These are phyloP conservation scores for Drosophila limbata DNA, from an alignment of 2,888 invertebrate species.

Conservation along the genomic window DNA sequence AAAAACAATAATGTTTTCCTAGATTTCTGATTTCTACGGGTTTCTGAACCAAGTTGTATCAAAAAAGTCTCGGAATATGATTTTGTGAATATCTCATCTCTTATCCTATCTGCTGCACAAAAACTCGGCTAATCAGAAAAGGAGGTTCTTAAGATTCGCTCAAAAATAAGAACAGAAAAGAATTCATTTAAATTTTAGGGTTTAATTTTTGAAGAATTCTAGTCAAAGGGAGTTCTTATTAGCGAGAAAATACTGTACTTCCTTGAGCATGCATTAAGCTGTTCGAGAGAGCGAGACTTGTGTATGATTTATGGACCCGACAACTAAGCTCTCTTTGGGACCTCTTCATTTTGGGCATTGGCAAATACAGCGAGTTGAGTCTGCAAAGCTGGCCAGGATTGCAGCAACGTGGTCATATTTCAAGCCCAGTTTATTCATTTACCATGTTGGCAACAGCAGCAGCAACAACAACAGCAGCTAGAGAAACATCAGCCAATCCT, in stretches of 20 bases:
- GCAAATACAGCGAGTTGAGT: conserved; percentile 5
- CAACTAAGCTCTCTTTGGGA: conserved; percentile 9
- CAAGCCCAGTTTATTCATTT: conserved; percentile 69
- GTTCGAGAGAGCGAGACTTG: background rate
- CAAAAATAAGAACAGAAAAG: background rate
- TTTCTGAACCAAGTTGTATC: too few relatives aligned
- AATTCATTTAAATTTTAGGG: background rate
- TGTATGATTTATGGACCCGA: conserved; percentile 12
- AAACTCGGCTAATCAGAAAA: too few relatives aligned
- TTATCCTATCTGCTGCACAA: too few relatives aligned
- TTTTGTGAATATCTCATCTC: too few relatives aligned
- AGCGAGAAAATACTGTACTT: background rate
- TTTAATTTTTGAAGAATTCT: background rate
- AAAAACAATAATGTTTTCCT: too few relatives aligned
- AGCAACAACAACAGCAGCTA: conserved; percentile 6
- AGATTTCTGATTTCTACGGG: too few relatives aligned
- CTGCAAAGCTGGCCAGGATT: conserved; percentile 1
- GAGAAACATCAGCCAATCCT: conserved; percentile 29
- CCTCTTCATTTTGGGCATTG: conserved; percentile 20
- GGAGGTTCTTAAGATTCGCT: background rate
- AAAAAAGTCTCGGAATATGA: too few relatives aligned
- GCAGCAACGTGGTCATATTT: conserved; percentile 51
- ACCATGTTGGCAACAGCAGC: conserved; percentile 22
- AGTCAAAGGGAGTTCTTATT: background rate
- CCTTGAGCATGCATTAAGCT: background rate